phyloP scores from a whole-genome alignment of 2,797 vertebrate genomes.

The Peromyscus nudipes region DNA sequence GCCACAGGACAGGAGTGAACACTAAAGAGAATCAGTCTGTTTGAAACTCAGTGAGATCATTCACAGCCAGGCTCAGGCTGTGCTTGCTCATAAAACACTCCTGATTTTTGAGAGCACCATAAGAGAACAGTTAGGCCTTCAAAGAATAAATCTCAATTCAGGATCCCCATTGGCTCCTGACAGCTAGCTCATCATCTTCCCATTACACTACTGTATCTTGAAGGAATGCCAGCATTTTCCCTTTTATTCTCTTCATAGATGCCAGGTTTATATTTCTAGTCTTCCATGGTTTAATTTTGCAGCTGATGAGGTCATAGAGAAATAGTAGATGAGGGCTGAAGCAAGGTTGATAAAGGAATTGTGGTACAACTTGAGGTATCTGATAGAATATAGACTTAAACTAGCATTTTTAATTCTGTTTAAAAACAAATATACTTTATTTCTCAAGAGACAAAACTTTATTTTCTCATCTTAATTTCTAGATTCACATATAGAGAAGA shows the following conservation, averaged over 20 bases:
- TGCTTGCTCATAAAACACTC: slow-evolving; percentile 74
- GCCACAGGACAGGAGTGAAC: slow-evolving; percentile 66
- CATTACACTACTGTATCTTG: slow-evolving; percentile 68
- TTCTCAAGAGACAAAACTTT: neutral
- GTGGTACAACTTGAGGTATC: neutral
- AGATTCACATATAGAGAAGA: neutral
- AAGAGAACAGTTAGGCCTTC: slow-evolving; percentile 68
- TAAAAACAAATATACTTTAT: slow-evolving; percentile 34
- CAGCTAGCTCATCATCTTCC: slow-evolving; percentile 68
- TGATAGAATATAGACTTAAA: slow-evolving; percentile 44
- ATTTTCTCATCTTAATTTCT: slow-evolving; percentile 14
- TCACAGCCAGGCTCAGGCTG: slow-evolving; percentile 75
- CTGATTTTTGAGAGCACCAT: slow-evolving; percentile 72
- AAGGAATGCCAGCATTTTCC: slow-evolving; percentile 43
- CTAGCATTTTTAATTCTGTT: neutral
- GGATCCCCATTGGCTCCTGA: slow-evolving; percentile 71
- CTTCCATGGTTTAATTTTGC: slow-evolving; percentile 48
- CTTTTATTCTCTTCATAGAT: slow-evolving; percentile 59
- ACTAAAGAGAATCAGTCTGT: slow-evolving; percentile 76
- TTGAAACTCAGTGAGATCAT: slow-evolving; percentile 72
- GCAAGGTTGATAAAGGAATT: slow-evolving; percentile 5
- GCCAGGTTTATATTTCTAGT: slow-evolving; percentile 56
- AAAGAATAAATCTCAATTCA: slow-evolving; percentile 78
- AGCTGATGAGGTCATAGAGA: slow-evolving; percentile 41
- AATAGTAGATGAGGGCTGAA: slow-evolving; percentile 20